Percentiles rank a stretch among this genome's conserved stretches.
These are phyloP conservation scores for Erythrocercus mccallii DNA, from an alignment of 2,113 vertebrate species.

Conservation along the genomic window DNA sequence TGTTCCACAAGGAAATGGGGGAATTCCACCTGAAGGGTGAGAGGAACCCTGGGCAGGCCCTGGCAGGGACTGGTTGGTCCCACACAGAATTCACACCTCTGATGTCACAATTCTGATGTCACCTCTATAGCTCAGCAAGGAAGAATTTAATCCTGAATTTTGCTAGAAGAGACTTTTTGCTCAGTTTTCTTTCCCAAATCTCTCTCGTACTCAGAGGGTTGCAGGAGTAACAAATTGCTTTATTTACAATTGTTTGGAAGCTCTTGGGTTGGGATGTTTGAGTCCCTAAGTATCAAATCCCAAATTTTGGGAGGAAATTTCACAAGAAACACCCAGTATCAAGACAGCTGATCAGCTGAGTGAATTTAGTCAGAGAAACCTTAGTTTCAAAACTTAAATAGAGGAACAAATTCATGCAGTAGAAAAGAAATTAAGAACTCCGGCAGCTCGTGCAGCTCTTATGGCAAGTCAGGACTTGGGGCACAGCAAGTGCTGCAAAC, in stretches of 20 bases:
- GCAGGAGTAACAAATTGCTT: not conserved
- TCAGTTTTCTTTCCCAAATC: not conserved
- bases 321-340: not conserved
- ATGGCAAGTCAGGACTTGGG: not conserved
- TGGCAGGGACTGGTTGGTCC: not conserved
- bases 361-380: not conserved
- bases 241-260: not conserved
- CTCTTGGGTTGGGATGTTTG: no score
- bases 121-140: not conserved
- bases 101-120: not conserved
- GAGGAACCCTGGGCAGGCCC: not conserved
- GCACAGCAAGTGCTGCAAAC: not conserved
- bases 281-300: not conserved
- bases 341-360: not conserved
- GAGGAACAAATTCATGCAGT: not conserved
- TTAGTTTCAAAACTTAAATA: not conserved
- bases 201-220: not conserved
- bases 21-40: not conserved
- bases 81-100: no score
- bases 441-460: accelerated
- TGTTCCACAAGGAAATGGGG: not conserved
- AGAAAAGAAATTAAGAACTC: not conserved
- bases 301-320: not conserved
- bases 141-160: not conserved
- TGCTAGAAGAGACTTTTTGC: not conserved